Percentiles rank a stretch among this genome's conserved stretches.
These are phyloP conservation scores for Orchesellides sinensis DNA, from an alignment of 2,888 invertebrate genomes.

Conservation along the genomic window DNA sequence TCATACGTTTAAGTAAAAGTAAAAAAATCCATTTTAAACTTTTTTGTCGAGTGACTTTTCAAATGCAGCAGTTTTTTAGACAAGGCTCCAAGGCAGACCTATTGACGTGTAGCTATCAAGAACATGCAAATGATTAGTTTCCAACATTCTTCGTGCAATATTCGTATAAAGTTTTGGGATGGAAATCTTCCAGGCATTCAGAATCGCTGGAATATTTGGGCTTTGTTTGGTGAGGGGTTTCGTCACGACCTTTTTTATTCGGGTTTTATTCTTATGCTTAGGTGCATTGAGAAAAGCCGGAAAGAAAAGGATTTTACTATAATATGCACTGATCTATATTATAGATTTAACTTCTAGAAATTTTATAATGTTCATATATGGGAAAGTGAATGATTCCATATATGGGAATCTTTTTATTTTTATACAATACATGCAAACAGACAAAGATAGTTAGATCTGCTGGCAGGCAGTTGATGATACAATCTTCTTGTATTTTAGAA, in stretches of 20 bases:
- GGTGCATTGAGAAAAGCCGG: neutral
- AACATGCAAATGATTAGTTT: neutral
- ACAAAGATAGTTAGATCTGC: slow-evolving; percentile 49
- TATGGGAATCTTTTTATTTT: neutral
- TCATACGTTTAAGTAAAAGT: neutral
- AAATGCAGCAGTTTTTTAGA: neutral
- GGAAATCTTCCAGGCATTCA: neutral
- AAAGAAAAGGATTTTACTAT: too few relatives aligned
- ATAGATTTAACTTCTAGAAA: slow-evolving; percentile 5
- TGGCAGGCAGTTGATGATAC: slow-evolving; percentile 52
- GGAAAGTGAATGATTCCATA: neutral
- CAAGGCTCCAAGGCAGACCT: neutral
- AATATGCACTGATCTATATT: slow-evolving; percentile 47
- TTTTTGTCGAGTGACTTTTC: neutral
- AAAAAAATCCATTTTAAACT: slow-evolving; percentile 2
- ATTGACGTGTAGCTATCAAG: neutral
- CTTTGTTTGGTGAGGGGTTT: neutral
- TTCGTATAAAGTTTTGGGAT: neutral
- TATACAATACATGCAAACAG: slow-evolving; percentile 38
- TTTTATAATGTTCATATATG: neutral
- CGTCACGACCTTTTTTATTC: too few relatives aligned
- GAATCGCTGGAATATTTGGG: neutral
- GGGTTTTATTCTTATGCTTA: too few relatives aligned
- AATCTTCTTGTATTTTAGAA: slow-evolving; percentile 43
- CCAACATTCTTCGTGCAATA: neutral